Conservation (phyloP, 2,888 invertebrate species). For the Microctonus aethiopoides region DNA sequence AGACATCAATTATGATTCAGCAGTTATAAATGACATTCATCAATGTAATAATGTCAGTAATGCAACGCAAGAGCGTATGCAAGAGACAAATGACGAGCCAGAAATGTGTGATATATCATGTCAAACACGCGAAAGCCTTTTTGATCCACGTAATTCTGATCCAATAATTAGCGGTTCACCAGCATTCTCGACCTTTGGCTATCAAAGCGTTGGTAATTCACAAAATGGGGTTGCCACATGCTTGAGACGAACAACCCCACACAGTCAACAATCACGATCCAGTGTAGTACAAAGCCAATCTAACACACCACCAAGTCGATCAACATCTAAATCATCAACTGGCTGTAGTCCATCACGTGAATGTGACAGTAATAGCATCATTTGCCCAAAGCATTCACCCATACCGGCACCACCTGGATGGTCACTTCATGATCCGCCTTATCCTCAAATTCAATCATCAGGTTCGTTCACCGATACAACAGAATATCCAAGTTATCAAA, state of each 20-base stretch:
- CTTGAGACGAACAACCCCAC: slow-evolving; percentile 13
- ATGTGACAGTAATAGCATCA: slow-evolving; percentile 46
- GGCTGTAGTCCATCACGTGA: slow-evolving; percentile 53
- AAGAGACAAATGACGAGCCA: slow-evolving; percentile 65
- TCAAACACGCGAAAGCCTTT: slow-evolving; percentile 85
- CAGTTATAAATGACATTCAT: slow-evolving; percentile 61
- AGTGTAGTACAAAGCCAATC: slow-evolving; percentile 37
- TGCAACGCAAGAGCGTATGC: slow-evolving; percentile 63
- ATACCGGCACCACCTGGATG: slow-evolving; percentile 64
- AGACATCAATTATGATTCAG: slow-evolving; percentile 53
- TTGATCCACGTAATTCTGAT: slow-evolving; percentile 67
- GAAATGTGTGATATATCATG: slow-evolving; percentile 82
- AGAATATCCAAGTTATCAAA: slow-evolving; percentile 53
- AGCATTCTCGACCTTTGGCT: slow-evolving; percentile 71
- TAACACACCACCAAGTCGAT: slow-evolving; percentile 34
- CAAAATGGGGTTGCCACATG: slow-evolving; percentile 45
- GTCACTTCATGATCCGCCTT: slow-evolving; percentile 54
- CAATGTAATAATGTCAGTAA: slow-evolving; percentile 65
- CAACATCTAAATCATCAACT: slow-evolving; percentile 50
- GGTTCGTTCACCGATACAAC: slow-evolving; percentile 47
- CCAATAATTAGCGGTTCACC: slow-evolving; percentile 53
- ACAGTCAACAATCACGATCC: slow-evolving; percentile 42
- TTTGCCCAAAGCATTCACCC: slow-evolving; percentile 54
- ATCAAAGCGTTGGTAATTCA: slow-evolving; percentile 51
- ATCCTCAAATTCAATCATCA: slow-evolving; percentile 40